Conservation (phyloP, 2,888 invertebrate genomes). For the Idaea dimidiata region DNA sequence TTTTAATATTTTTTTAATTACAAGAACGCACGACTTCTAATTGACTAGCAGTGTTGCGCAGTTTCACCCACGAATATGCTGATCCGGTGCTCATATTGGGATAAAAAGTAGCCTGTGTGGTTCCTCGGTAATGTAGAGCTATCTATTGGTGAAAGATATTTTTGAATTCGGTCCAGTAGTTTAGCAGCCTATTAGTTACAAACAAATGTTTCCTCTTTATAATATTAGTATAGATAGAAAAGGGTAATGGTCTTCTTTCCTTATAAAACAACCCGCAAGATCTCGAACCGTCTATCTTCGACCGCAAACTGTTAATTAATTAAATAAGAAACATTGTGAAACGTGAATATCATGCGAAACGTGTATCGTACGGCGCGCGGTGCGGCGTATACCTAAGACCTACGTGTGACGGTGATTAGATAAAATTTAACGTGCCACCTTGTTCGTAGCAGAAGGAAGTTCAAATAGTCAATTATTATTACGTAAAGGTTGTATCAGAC, state of each 20-base stretch:
- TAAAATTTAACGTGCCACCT: not conserved
- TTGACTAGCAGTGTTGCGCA: too few species aligned
- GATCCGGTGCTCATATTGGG: too few species aligned
- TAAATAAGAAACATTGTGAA: not conserved
- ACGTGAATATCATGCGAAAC: conserved; percentile 1
- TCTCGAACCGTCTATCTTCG: not conserved
- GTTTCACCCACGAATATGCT: too few species aligned
- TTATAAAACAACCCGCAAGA: not conserved
- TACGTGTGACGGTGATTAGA: not conserved
- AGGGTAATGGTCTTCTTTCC: not conserved
- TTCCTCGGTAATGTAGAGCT: too few species aligned
- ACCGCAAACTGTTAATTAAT: not conserved
- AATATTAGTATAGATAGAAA: not conserved
- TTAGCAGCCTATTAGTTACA: too few species aligned
- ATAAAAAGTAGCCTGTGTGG: too few species aligned
- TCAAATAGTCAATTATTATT: not conserved
- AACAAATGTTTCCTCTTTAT: too few species aligned
- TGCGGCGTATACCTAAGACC: not conserved
- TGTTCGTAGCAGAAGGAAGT: not conserved
- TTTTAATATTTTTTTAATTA: too few species aligned
- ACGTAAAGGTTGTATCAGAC: not conserved
- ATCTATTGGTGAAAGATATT: too few species aligned
- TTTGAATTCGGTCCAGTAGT: too few species aligned
- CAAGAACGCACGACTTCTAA: too few species aligned
- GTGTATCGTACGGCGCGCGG: not conserved